Conservation (phyloP, 2,888 invertebrate genomes). For the Andrena chrysosceles region DNA sequence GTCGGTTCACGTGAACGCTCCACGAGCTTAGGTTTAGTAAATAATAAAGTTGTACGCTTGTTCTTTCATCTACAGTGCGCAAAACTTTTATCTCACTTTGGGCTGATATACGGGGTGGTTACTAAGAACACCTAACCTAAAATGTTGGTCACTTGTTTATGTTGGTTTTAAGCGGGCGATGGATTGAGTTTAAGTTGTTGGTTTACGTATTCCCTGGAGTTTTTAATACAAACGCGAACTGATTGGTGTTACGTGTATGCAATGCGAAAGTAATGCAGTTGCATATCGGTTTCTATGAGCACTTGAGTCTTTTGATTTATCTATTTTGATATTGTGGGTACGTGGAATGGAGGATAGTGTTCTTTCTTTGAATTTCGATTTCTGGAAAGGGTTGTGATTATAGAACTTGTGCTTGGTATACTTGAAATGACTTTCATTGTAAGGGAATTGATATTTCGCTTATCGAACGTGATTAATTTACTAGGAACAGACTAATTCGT, state of each 20-base stretch:
- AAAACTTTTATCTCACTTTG: background rate
- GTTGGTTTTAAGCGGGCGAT: no score
- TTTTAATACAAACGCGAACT: background rate
- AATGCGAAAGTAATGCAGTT: constrained; percentile 44
- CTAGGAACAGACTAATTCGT: background rate
- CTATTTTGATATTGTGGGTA: constrained; percentile 55
- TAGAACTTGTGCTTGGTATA: background rate
- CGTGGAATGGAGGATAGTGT: constrained; percentile 46
- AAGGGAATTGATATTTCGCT: constrained; percentile 3
- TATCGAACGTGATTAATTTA: background rate
- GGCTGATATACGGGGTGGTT: background rate
- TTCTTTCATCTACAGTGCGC: background rate
- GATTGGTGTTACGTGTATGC: background rate
- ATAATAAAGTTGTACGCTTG: background rate
- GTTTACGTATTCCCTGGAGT: background rate
- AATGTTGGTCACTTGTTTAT: background rate
- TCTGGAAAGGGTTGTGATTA: constrained; percentile 27
- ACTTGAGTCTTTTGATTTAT: constrained; percentile 47
- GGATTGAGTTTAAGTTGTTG: background rate
- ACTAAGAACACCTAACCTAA: background rate
- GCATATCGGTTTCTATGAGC: constrained; percentile 50
- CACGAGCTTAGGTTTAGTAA: background rate
- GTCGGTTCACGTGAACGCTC: constrained; percentile 7
- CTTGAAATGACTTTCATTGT: background rate
- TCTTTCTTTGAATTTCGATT: constrained; percentile 38